These are phyloP conservation scores for Urosaurus nigricauda DNA, from an alignment of 2,797 vertebrate species.

Conservation along the genomic window DNA sequence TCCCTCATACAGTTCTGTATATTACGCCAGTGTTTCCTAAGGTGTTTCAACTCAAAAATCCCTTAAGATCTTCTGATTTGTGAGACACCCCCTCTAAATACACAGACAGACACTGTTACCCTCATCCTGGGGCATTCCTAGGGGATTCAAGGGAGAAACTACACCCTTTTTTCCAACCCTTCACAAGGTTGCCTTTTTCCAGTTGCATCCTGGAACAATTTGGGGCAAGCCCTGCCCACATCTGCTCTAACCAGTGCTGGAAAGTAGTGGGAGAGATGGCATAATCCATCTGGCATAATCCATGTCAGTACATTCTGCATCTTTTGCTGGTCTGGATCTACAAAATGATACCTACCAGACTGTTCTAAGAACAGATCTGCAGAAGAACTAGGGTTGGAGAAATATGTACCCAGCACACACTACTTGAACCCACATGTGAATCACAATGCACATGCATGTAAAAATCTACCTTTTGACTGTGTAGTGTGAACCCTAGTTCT, in stretches of 20 bases:
- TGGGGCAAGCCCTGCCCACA: too few relatives aligned
- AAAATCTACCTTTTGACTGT: neutral
- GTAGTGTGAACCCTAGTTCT: too few relatives aligned
- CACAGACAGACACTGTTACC: neutral
- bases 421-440: neutral
- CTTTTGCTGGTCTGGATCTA: too few relatives aligned
- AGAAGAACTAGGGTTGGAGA: neutral
- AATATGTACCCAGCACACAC: neutral
- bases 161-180: too few relatives aligned
- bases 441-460: neutral
- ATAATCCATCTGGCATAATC: too few relatives aligned
- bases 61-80: neutral
- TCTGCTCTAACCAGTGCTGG: too few relatives aligned
- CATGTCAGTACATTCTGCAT: too few relatives aligned
- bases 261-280: too few relatives aligned
- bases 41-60: neutral
- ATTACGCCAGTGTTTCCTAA: conserved; percentile 40
- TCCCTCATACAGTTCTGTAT: conserved; percentile 42
- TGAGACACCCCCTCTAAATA: neutral
- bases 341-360: neutral
- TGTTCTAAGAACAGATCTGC: neutral
- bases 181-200: too few relatives aligned
- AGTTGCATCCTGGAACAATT: too few relatives aligned
- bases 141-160: too few relatives aligned
- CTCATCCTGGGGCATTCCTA: too few relatives aligned